Base-by-base conservation (phyloP, 2,113 vertebrate species). In the Monopterus albus region DNA sequence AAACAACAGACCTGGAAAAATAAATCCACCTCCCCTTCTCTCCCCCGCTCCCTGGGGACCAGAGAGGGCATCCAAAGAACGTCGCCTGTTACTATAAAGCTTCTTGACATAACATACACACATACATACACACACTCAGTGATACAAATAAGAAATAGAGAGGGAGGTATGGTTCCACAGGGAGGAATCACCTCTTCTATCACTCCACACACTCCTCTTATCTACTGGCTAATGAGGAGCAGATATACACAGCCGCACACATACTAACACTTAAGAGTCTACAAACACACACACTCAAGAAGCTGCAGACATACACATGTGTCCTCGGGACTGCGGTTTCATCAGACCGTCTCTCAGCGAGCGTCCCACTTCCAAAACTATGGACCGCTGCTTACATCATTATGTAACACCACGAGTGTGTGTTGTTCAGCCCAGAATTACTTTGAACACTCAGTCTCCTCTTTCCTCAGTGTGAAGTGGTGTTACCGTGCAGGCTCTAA, bases 161-260 rank as follows among this genome's bases (percentile, higher is more conserved):
- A 84, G 74, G 66, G 71, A 84, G 84, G 79, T 79, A 51, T 17
- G 53, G 78, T 67, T 87, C 89, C 84, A 79, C 72, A 29, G 84
- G 89, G 84, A 89, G 82, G 84, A 76, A 87, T 90, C 89, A 90
- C 89, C 89, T 90, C 85, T 81, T 78, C 79, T 85, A 71, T 85
- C 71, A 26, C 75, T 87, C 6, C 76, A 70, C 77, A 85, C 75
- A 71, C 79, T 83, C 75, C 89, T 91, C 89, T 91, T 88, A 91
- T 91, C 87, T 89, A 60, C 75, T 69, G 65, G 82, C 78, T 91
- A 89, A 91, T 91, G 86, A 89, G 84, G 65, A 86, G 64, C 82
- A 82, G 50, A 85, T 29, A 76, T 5, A 75, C 53, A 86, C 66
- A 84, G 38, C 67, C 59, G 56, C 13, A 75, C 29, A 69, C 40